Conservation (phyloP, 92 coral and sea anemone genomes). For the Anthopleura xanthogrammica region DNA sequence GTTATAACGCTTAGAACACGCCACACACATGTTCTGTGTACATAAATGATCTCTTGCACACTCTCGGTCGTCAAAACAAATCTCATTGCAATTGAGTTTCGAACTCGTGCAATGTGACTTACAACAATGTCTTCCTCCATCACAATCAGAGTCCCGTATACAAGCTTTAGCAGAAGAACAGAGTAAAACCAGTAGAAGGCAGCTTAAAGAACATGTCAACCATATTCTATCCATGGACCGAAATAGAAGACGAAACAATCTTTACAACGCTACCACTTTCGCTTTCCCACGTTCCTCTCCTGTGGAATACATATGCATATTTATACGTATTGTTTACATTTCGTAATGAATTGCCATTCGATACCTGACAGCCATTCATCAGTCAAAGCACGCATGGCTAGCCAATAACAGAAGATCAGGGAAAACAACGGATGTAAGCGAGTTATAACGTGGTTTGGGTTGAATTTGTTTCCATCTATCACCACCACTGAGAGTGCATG, state of each 20-base stretch:
- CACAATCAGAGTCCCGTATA: constrained; percentile 21
- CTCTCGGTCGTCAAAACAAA: constrained; percentile 28
- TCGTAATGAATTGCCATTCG: background rate
- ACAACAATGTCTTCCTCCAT: constrained; percentile 24
- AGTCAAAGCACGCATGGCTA: background rate
- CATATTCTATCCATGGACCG: background rate
- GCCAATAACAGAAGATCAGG: background rate
- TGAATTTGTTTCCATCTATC: background rate
- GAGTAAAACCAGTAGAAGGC: background rate
- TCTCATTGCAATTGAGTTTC: constrained; percentile 24
- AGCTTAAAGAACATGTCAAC: background rate
- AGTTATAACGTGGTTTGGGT: background rate
- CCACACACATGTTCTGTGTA: constrained; percentile 20
- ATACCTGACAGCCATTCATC: background rate
- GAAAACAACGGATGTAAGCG: background rate
- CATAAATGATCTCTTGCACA: constrained; percentile 35
- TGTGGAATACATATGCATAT: background rate
- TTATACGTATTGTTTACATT: background rate
- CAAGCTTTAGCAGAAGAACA: constrained; percentile 6
- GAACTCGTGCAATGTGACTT: constrained; percentile 26
- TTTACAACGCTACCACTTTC: too few species aligned
- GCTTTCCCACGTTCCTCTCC: background rate
- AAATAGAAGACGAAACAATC: too few species aligned
- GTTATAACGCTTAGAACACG: constrained; percentile 27
- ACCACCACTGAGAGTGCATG: background rate